Percentiles rank a stretch among this genome's conserved stretches.
These are phyloP conservation scores for Pangasius macronema DNA, from an alignment of 2,797 vertebrate species.

Conservation along the genomic window DNA sequence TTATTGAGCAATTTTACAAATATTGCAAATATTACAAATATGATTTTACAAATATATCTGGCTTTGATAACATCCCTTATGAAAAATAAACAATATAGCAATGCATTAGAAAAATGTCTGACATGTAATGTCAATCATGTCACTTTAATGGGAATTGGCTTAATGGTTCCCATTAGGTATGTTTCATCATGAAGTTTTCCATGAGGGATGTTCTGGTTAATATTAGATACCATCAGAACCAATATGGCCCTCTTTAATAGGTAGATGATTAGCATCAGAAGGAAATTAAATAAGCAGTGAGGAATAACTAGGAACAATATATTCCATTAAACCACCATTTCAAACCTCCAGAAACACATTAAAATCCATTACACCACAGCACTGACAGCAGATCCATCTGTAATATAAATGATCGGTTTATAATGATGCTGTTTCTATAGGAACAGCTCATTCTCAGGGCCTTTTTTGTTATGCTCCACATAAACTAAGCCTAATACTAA, in stretches of 20 bases:
- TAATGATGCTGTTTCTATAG: not conserved
- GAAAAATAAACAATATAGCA: not conserved
- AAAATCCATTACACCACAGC: not conserved
- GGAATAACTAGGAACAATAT: not conserved
- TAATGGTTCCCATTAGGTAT: not conserved
- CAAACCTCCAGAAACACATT: not conserved
- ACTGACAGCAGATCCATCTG: not conserved
- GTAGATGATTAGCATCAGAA: not conserved
- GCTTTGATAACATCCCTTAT: not conserved
- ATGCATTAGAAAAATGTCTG: not conserved
- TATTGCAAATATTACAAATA: too few species aligned
- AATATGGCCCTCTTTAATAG: not conserved
- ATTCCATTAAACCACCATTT: not conserved
- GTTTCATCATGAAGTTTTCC: not conserved
- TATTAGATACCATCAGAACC: not conserved
- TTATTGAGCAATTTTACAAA: not conserved
- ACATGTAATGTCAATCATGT: not conserved
- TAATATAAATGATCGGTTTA: not conserved
- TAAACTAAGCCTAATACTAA: not conserved
- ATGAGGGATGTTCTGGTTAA: not conserved
- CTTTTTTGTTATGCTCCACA: not conserved
- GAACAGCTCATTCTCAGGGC: not conserved
- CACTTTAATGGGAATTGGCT: not conserved
- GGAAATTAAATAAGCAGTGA: not conserved
- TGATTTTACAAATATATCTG: not conserved